Base-by-base conservation (phyloP, 2,113 vertebrate genomes). In the Gobiocypris rarus region DNA sequence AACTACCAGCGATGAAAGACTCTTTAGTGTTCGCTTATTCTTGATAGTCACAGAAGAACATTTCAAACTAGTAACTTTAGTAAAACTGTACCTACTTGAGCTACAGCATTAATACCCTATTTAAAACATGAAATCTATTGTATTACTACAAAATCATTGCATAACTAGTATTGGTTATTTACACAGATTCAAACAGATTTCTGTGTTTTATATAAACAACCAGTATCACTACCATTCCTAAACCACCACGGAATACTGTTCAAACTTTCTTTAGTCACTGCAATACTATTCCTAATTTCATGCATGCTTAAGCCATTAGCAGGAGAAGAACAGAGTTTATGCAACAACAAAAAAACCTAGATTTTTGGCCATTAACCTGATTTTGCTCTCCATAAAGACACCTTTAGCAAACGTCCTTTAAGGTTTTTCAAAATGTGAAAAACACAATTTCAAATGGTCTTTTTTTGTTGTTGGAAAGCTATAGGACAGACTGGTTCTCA, bases 1-100 rank as follows among this genome's bases (percentile, higher is more conserved):
- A 87, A 85, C 86, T 48, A 84, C 67, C 10, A 31, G 77, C 71
- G 19, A 80, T 75, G 86, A 85, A 85, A 83, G 65, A 59, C 43
- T 80, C 59, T 56, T 45, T 22, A 43, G 22, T 15, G 19, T 43
- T 78, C 9, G 52, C 34, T 58, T 78, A 78, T 59, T n/a, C n/a
- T n/a, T 75, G 45, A 75, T 52, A 70, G 67, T 13, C 22, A 45
- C 2, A 0, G 13, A 50, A 11, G 6, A 74, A 74, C n/a, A 50
- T 28, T 15, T 50, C 7, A 75, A 52, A 75, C 14, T 67, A 67
- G 34, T 17, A 38, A 19, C 31, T 67, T 38, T 9, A 61, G 31
- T 17, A 65, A 31, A 63, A 63, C 5, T 31, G 15, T 1, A 65
- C 26, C 61, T 65, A 17, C 7, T 31, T 67, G 28, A 67, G 1